These are phyloP conservation scores for Sebastes kiyomatsui DNA, from an alignment of 2,797 vertebrate species.

Conservation along the genomic window DNA sequence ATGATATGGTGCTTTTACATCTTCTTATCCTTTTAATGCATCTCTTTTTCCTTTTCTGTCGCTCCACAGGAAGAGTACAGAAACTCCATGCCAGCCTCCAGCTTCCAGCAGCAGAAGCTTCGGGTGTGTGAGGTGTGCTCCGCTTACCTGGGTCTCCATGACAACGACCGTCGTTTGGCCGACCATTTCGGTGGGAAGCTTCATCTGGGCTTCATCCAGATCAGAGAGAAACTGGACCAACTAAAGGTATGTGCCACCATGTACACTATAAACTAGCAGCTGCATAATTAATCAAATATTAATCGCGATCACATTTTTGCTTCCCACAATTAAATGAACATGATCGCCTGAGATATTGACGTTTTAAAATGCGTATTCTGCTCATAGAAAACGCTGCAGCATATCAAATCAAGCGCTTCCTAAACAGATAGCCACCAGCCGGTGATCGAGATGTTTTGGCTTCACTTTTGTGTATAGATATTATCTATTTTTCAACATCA, in stretches of 20 bases:
- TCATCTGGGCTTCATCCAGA: slow-evolving; percentile 98
- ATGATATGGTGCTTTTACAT: accelerated
- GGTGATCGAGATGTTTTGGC: no score
- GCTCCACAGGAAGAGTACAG: slow-evolving; percentile 93
- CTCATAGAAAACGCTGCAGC: no score
- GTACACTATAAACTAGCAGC: no score
- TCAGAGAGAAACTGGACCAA: slow-evolving; percentile 96
- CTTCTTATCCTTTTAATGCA: not conserved
- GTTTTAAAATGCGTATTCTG: no score
- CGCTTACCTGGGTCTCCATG: slow-evolving; percentile 97
- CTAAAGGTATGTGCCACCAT: slow-evolving; percentile 84
- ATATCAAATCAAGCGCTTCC: no score
- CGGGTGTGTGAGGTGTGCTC: slow-evolving; percentile 98
- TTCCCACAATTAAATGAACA: no score
- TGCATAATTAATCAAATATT: no score
- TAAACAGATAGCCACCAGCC: no score
- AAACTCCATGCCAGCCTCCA: slow-evolving; percentile 99
- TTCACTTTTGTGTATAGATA: no score
- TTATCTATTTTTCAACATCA: no score
- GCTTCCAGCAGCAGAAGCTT: slow-evolving; percentile 98
- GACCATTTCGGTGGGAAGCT: slow-evolving; percentile 99
- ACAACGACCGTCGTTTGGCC: slow-evolving; percentile 96
- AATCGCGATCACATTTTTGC: no score
- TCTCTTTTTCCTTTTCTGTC: not conserved
- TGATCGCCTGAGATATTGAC: no score